Percentiles rank a stretch among this genome's conserved stretches.
Conservation (phyloP, 2,888 invertebrate species). For the Tipula vernalis region DNA sequence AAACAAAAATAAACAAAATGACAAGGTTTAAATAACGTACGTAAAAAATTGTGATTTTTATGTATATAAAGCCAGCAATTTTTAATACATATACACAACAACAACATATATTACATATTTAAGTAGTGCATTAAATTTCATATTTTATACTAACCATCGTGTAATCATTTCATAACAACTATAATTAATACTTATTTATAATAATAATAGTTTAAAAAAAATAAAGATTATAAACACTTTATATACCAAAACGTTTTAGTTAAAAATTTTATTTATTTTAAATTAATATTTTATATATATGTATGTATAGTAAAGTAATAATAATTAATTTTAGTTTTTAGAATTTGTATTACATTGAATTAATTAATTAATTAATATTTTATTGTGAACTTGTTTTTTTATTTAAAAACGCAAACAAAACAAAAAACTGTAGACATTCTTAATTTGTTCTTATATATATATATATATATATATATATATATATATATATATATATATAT, state of each 20-base stretch:
- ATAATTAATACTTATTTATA: neutral
- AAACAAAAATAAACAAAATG: neutral
- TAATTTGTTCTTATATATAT: neutral
- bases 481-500: neutral
- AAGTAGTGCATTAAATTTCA: neutral
- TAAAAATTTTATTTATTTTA: neutral
- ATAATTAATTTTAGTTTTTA: neutral
- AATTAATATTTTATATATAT: neutral
- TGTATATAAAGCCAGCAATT: neutral
- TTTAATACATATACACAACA: neutral
- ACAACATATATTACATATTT: neutral
- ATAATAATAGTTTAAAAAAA: neutral
- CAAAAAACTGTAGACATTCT: constrained; percentile 4
- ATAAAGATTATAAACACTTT: neutral
- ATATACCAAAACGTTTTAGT: neutral
- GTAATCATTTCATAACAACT: neutral
- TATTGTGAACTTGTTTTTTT: neutral
- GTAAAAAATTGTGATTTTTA: neutral
- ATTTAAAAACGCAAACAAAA: neutral
- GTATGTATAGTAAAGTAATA: neutral
- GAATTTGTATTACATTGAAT: neutral
- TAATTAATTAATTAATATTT: neutral
- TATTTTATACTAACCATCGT: neutral
- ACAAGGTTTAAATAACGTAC: neutral
- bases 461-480: neutral